Conservation (phyloP, 2,888 invertebrate species). For the Steinernema scapterisci region DNA sequence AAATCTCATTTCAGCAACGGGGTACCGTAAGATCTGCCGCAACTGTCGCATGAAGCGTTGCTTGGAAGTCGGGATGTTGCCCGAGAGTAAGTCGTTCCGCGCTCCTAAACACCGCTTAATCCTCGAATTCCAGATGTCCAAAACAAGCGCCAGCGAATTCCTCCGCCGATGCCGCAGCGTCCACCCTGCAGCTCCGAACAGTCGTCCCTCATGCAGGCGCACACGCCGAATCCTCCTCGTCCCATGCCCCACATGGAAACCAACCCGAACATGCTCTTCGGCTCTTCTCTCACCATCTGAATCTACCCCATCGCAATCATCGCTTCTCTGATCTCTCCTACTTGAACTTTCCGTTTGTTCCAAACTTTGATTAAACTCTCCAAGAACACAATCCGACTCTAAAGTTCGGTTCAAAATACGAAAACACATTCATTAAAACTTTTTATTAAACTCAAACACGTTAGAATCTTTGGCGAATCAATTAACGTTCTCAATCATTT, state of each 20-base stretch:
- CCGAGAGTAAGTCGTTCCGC: conserved; percentile 54
- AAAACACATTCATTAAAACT: no score
- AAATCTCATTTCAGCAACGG: conserved; percentile 47
- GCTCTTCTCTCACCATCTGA: not conserved
- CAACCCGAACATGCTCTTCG: conserved; percentile 9
- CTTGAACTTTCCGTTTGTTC: no score
- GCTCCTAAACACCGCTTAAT: not conserved
- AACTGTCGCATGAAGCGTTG: conserved; percentile 62
- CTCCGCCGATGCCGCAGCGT: not conserved
- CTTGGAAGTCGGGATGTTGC: conserved; percentile 64
- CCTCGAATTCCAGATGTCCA: conserved; percentile 53
- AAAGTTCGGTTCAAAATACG: no score
- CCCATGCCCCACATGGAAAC: not conserved
- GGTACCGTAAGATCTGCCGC: conserved; percentile 65
- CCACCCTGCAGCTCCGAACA: not conserved
- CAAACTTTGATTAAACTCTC: no score
- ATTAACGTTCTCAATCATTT: not conserved
- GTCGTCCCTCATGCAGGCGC: not conserved
- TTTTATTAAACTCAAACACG: conserved; percentile 20
- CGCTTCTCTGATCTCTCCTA: not conserved
- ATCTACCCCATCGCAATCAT: not conserved
- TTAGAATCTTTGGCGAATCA: conserved; percentile 27
- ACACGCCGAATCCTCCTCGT: not conserved
- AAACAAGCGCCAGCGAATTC: conserved; percentile 55
- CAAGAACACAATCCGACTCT: no score